Evolutionary conservation across 2,797 vertebrate genomes (phyloP), one percentile per base, ranked within the genome.

Genomic region (Coregonus suidteri): DNA sequence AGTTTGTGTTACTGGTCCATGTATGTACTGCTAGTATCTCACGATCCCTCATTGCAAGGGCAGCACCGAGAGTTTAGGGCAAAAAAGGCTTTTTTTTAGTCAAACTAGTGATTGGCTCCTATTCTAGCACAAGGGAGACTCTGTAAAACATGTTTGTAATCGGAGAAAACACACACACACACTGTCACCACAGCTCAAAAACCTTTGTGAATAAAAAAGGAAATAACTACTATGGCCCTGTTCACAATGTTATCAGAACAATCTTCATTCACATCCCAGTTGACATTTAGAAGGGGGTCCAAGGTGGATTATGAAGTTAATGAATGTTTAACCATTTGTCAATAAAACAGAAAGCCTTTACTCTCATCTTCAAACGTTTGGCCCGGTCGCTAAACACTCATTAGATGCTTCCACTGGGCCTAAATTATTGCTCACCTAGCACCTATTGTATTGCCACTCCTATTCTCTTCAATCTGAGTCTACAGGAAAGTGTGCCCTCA

Each of bases 81-180:
- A 25, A n/a, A n/a, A n/a, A n/a, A n/a, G n/a, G n/a, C n/a, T n/a
- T n/a, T n/a, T n/a, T n/a, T n/a, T n/a, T 25, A 11, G 13, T 30
- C 65, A 31, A 31, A 30, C 65, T 30, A 14, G 65, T 71, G 16
- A 3, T 47, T 47, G 18, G 41, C 41, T 51, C 59, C 75, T 64
- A 37, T 14, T 51, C 56, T 14, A 37, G n/a, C 30, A 15, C 51
- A 9, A 76, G 64, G 73, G 35, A 35, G 80, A 74, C 72, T 75
- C 2, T 73, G 59, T 79, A 67, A 82, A 82, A 74, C 77, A 81
- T 52, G 35, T 7, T 52, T 77, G n/a, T 76, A 69, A 35, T 77
- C 4, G n/a, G n/a, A n/a, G n/a, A n/a, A n/a, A n/a, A 20, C 6
- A 34, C 71, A 78, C 0, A 7, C 15, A n/a, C 25, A 30, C 31